Evolutionary conservation across 2,113 vertebrate species (phyloP).

Genomic region (Scophthalmus maximus): DNA sequence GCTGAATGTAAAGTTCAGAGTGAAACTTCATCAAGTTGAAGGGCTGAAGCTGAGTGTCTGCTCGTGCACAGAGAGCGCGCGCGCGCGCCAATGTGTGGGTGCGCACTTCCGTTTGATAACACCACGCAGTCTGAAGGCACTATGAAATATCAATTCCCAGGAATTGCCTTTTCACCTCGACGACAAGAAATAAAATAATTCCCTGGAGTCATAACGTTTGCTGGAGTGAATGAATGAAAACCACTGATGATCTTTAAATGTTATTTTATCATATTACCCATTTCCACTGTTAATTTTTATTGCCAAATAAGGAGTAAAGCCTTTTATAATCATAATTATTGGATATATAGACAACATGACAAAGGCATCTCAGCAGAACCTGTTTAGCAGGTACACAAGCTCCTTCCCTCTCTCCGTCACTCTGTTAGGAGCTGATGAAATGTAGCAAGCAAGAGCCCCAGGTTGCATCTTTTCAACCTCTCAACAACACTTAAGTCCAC

Average conservation of each 20-base stretch:
- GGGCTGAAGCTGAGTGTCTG: constrained; percentile 20
- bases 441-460: background rate
- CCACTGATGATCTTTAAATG: background rate
- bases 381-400: background rate
- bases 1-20: constrained; percentile 27
- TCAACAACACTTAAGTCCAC: constrained; percentile 18
- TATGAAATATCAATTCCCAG: constrained; percentile 8
- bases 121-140: background rate
- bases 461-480: constrained; percentile 14
- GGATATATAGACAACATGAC: background rate
- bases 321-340: no score
- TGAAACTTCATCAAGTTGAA: constrained; percentile 58
- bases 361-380: background rate
- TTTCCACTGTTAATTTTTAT: background rate
- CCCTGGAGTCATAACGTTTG: background rate
- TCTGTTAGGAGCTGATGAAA: background rate
- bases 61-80: background rate
- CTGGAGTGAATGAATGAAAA: background rate
- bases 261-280: background rate
- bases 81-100: constrained; percentile 20
- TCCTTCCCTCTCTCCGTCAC: background rate
- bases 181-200: background rate
- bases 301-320: no score
- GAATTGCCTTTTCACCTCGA: constrained; percentile 22
- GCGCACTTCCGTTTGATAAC: constrained; percentile 74